Evolutionary conservation across 1,140 invertebrate genomes (phyloP).

Genomic region (Nomia melanderi): DNA sequence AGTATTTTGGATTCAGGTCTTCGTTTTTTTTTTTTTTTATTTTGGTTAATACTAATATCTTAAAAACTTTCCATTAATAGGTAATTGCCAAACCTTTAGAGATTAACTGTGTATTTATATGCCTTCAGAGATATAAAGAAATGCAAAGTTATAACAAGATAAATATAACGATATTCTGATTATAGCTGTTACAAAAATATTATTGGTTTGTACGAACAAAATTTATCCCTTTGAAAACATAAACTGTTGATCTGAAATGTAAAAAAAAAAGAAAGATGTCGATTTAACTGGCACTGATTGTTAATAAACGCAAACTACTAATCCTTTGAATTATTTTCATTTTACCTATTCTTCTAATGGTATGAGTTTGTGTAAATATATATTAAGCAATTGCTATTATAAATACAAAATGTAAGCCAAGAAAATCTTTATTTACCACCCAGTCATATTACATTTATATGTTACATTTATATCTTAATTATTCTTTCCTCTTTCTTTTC

Average conservation of each 20-base stretch:
- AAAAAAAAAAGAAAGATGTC: constrained; percentile 43
- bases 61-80: constrained; percentile 31
- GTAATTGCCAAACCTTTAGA: constrained; percentile 22
- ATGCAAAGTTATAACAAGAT: constrained; percentile 50
- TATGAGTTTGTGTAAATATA: neutral
- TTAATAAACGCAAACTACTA: constrained; percentile 59
- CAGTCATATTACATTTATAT: constrained; percentile 72
- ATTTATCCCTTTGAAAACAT: constrained; percentile 61
- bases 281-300: constrained; percentile 42
- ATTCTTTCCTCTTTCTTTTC: constrained; percentile 61
- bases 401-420: constrained; percentile 55
- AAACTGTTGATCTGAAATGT: constrained; percentile 50
- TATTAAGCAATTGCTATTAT: neutral
- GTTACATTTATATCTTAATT: constrained; percentile 67
- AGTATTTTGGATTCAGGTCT: constrained; percentile 46
- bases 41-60: constrained; percentile 36
- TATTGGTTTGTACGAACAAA: constrained; percentile 60
- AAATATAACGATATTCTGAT: constrained; percentile 56
- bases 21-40: constrained; percentile 51
- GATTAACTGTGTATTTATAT: constrained; percentile 49
- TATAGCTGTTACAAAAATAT: constrained; percentile 63
- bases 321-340: constrained; percentile 23
- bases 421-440: constrained; percentile 73
- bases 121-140: constrained; percentile 56
- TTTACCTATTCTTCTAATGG: constrained; percentile 6